Conservation (phyloP, 2,797 vertebrate species). For the Mallotus villosus region DNA sequence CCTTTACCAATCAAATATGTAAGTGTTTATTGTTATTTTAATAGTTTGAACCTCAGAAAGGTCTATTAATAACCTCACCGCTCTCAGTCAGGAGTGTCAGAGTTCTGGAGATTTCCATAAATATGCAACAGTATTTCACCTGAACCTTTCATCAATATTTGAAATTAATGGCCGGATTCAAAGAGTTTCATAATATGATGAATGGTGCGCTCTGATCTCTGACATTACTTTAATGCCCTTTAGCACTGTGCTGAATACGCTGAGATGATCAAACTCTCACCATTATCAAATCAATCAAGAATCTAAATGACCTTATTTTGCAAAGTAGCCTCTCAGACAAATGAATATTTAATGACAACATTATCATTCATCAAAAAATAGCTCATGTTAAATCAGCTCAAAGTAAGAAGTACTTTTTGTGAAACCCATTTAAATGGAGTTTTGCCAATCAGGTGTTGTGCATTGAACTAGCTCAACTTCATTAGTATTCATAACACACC, state of each 20-base stretch:
- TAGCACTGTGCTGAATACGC: neutral
- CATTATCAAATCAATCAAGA: slow-evolving; percentile 1
- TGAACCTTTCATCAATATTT: slow-evolving; percentile 2
- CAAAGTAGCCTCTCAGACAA: neutral
- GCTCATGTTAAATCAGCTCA: neutral
- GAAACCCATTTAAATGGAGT: neutral
- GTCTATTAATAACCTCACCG: neutral
- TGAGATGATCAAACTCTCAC: slow-evolving; percentile 5
- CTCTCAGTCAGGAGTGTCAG: neutral
- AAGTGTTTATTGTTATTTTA: neutral
- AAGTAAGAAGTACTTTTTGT: neutral
- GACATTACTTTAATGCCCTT: neutral
- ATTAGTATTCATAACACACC: slow-evolving; percentile 72
- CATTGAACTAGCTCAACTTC: slow-evolving; percentile 36
- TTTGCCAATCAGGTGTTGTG: slow-evolving; percentile 2
- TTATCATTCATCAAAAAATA: neutral
- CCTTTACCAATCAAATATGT: neutral
- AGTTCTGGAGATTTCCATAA: neutral
- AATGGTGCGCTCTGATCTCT: slow-evolving; percentile 2
- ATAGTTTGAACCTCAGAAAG: neutral
- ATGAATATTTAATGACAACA: neutral
- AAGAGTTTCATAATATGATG: slow-evolving; percentile 31
- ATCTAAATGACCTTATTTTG: neutral
- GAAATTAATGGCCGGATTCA: slow-evolving; percentile 5
- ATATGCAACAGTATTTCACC: slow-evolving; percentile 13